Conservation (phyloP, 92 coral and sea anemone genomes). For the Epizoanthus fatuus region DNA sequence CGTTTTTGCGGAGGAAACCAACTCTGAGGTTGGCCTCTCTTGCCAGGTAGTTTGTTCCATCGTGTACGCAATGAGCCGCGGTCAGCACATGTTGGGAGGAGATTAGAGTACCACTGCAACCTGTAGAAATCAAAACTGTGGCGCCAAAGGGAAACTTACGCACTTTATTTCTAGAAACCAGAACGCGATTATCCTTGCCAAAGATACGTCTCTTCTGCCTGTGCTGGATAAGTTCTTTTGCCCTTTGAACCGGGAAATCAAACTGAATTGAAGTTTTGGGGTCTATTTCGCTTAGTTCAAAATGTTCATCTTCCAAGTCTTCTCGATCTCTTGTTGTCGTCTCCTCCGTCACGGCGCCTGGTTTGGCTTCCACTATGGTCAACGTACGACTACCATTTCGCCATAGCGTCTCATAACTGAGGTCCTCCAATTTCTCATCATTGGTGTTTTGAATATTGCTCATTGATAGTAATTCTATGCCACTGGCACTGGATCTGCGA, state of each 20-base stretch:
- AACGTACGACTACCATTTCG: conserved; percentile 38
- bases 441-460: background rate
- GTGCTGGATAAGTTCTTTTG: conserved; percentile 26
- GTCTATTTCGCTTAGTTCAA: conserved; percentile 30
- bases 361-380: conserved; percentile 5
- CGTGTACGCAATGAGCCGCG: conserved; percentile 89
- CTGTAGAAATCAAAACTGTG: conserved; percentile 75
- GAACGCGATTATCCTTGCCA: conserved; percentile 68
- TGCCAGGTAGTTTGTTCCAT: conserved; percentile 59
- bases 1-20: conserved; percentile 63
- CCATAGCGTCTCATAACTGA: conserved; percentile 80
- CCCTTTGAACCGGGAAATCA: background rate
- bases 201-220: conserved; percentile 58
- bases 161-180: conserved; percentile 10
- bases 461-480: conserved; percentile 11
- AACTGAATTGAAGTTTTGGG: background rate
- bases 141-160: conserved; percentile 71
- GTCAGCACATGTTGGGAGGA: conserved; percentile 80
- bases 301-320: conserved; percentile 1
- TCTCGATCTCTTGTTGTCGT: conserved; percentile 9
- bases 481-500: background rate
- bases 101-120: conserved; percentile 87
- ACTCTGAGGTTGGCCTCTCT: conserved; percentile 63
- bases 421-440: conserved; percentile 21
- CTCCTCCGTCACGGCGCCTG: conserved; percentile 3